These are phyloP conservation scores for Drosophila nebulosa DNA, from an alignment of 1,140 invertebrate species.

Conservation along the genomic window DNA sequence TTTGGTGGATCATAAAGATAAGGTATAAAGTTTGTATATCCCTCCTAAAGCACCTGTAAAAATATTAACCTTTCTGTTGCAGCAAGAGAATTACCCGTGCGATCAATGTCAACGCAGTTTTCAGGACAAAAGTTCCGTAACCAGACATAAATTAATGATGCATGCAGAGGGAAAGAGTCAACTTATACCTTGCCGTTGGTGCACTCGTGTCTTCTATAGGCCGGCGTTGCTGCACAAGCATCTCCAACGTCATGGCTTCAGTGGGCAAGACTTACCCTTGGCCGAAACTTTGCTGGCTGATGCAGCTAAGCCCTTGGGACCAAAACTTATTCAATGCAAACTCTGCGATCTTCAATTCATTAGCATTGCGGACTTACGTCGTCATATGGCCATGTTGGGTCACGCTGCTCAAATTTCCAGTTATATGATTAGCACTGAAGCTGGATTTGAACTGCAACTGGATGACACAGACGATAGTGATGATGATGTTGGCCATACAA, in stretches of 20 bases:
- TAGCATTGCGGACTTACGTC: constrained; percentile 50
- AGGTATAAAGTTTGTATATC: constrained; percentile 27
- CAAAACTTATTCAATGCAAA: constrained; percentile 62
- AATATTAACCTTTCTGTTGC: not conserved
- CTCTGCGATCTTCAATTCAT: constrained; percentile 60
- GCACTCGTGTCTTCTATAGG: constrained; percentile 82
- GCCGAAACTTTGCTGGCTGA: constrained; percentile 62
- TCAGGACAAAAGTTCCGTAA: constrained; percentile 81
- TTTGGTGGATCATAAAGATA: constrained; percentile 59
- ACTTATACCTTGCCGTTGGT: constrained; percentile 82
- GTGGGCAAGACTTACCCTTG: constrained; percentile 46
- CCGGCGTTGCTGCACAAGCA: constrained; percentile 80
- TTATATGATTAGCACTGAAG: constrained; percentile 65
- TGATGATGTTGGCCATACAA: constrained; percentile 23
- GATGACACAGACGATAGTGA: constrained; percentile 72
- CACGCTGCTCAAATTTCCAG: constrained; percentile 24
- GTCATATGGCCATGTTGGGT: constrained; percentile 44
- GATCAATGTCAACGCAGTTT: constrained; percentile 82
- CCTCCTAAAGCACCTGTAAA: not conserved
- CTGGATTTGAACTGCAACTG: constrained; percentile 58
- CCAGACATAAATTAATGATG: constrained; percentile 81
- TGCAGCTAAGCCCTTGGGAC: constrained; percentile 49
- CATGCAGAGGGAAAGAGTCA: constrained; percentile 76
- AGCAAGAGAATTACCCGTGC: constrained; percentile 80
- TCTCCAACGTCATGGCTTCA: constrained; percentile 63